Base-by-base conservation (phyloP, 1,140 invertebrate genomes). In the Nasonia longicornis region DNA sequence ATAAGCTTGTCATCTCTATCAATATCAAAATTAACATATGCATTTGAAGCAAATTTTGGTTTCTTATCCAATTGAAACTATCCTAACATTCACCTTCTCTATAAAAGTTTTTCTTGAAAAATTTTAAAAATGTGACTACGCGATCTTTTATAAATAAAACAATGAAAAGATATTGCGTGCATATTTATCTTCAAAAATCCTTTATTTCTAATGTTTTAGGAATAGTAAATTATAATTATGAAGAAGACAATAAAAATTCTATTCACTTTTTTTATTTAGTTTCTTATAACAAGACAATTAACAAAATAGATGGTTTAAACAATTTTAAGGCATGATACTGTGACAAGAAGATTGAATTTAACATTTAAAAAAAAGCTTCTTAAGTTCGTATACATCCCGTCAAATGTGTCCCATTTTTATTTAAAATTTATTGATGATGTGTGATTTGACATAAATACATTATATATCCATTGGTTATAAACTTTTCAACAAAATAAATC, bases 71-170 rank as follows among this genome's bases (percentile, higher is more conserved):
- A 38, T 80, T 35, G 11, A 58, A 79, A 67, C 71, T 45, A 52
- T 31, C 29, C 12, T 73, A 58, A 42, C 6, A 66, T 10, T 52
- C 2, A 48, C 16, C 52, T 6, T 6, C 48, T 73, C 73, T 42
- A 63, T 14, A 71, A 74, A 67, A 45, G 7, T 69, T 80, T 80
- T 74, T 79, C 22, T 79, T 80, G 35, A 80, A 12, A 45, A 26
- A 66, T 79, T 52, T 58, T n/a, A 31, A 77, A 52, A 35, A 38
- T 74, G 52, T 74, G 58, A 75, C 64, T 42, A 52, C 64, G 38
- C 72, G 79, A 73, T 74, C 42, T 75, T 80, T 80, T 74, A 52
- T 80, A 80, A 80, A 80, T 81, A 76, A 81, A 81, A 6, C 2
- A 70, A 81, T 63, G 48, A 76, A 75, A 75, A 75, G 3, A 69